Evolutionary conservation across 2,888 invertebrate species (phyloP), one percentile per base, ranked within the genome.

Genomic region (Dorcus parallelipipedus): DNA sequence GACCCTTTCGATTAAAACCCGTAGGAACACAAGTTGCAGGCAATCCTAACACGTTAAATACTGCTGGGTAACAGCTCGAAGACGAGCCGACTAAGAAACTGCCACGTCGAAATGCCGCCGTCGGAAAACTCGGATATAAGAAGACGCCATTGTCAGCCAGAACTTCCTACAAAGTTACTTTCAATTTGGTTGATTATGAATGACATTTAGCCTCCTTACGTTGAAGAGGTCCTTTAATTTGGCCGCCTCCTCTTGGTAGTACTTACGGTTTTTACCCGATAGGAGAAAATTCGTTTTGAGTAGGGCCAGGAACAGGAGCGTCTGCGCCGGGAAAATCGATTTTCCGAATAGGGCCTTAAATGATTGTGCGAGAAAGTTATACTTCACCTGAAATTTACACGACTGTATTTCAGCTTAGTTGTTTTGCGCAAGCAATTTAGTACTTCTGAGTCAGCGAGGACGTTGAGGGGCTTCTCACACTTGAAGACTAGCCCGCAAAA

Each of bases 21-120:
- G 85, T 79, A 1, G 93, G 93, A 58, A 91, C 86, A 62, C 87
- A 84, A 2, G 90, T 88, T 10, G 87, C 85, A 1, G 94, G 94
- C 70, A 91, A 78, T 0, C 89, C 90, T 2, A 91, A 80, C 3
- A 88, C 78, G 78, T 92, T 93, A 73, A 86, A 85, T 57, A 86
- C 75, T 74, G 85, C 84, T 3, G 85, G 81, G 78, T 89, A 91
- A 51, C 82, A 72, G 40, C 84, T 83, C 60, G 85, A 85, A 23
- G 83, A 75, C 1, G 83, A 77, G 61, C 85, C 83, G 43, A 84
- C 76, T 64, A 82, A 73, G 61, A 87, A 84, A 60, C 84, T 82
- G 62, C 84, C 80, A 76, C 91, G 90, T 55, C 82, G 81, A 38
- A 87, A 84, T 0, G 92, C 90, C 0, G 82, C 73, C 5, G 80